Evolutionary conservation across 2,113 vertebrate species (phyloP), one percentile per base, ranked within the genome.

Genomic region (Protobothrops mucrosquamatus): DNA sequence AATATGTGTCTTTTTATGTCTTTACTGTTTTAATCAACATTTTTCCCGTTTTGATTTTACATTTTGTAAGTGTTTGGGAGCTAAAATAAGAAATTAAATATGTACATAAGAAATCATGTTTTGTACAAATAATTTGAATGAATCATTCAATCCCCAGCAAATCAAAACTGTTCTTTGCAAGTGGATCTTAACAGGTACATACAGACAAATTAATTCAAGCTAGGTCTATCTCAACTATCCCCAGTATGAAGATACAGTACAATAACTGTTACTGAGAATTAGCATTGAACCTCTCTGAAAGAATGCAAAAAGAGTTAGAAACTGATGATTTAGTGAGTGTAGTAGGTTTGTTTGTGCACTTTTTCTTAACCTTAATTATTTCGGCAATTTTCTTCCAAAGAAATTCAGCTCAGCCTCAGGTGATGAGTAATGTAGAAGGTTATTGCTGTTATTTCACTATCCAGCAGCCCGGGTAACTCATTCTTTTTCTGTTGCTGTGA

Each of bases 351-450:
- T 90, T n/a, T 90, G 29, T 89, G 74, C 56, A 87, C 61, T 56
- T 93, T 90, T 90, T 93, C 34, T 54, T 64, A 87, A 93, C 56
- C 89, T 48, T 93, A 93, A 93, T 90, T 93, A 93, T 87, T 93
- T 64, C 48, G 87, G 89, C 39, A 90, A 87, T 93, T 90, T 93
- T 93, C 92, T 87, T 90, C 7, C 81, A 90, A 90, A 90, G 88
- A 26, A 87, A 87, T 1, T 51, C 46, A 64, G 81, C 81, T 86
- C 64, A 39, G 81, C 89, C 56, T 57, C n/a, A 46, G 92, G 48
- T 85, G 51, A 81, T 43, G 55, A 61, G 81, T 93, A 93, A 86
- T 22, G 10, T 7, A 93, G 81, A 59, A 93, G n/a, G 81, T 90
- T 93, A 90, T 86, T 90, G 43, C 56, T 22, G 26, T 10, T 61